A percentile compares a stretch with the other conserved stretches of the same genome.
Conservation (phyloP, 2,888 invertebrate species). For the Rhorus exstirpatorius region DNA sequence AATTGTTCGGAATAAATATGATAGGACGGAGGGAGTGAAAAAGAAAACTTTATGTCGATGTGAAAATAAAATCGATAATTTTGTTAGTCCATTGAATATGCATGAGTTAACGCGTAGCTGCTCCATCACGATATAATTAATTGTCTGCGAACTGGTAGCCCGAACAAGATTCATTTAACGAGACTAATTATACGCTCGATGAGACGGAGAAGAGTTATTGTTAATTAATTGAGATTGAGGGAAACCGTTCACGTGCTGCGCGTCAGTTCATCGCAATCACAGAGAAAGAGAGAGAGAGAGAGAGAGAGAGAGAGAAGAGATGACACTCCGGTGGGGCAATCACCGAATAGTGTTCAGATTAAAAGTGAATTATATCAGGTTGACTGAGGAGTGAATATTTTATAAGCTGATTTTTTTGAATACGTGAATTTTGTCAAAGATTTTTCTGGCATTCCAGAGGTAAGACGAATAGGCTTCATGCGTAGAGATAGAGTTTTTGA, state of each 20-base stretch:
- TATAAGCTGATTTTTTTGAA: neutral
- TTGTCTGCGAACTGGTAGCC: constrained; percentile 2
- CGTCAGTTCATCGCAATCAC: neutral
- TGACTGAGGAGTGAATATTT: neutral
- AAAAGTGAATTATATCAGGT: constrained; percentile 13
- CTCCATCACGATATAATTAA: constrained; percentile 26
- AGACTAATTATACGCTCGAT: constrained; percentile 29
- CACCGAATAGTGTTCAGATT: constrained; percentile 20
- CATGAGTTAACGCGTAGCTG: neutral
- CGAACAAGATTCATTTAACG: constrained; percentile 19
- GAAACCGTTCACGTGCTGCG: neutral
- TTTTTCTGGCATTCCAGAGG: neutral
- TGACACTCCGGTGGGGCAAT: neutral
- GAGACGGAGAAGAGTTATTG: constrained; percentile 9
- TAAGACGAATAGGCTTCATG: neutral
- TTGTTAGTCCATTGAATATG: neutral
- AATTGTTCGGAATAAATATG: neutral
- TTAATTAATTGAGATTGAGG: constrained; percentile 19
- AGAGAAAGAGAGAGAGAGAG: neutral
- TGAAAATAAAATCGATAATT: constrained; percentile 4
- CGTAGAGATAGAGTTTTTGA: neutral
- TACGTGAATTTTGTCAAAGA: neutral
- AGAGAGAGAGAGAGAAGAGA: neutral
- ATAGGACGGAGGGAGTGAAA: neutral
- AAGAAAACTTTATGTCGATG: neutral